phyloP scores from a whole-genome alignment of 2,797 vertebrate species.

The Coccyzus lansbergi region DNA sequence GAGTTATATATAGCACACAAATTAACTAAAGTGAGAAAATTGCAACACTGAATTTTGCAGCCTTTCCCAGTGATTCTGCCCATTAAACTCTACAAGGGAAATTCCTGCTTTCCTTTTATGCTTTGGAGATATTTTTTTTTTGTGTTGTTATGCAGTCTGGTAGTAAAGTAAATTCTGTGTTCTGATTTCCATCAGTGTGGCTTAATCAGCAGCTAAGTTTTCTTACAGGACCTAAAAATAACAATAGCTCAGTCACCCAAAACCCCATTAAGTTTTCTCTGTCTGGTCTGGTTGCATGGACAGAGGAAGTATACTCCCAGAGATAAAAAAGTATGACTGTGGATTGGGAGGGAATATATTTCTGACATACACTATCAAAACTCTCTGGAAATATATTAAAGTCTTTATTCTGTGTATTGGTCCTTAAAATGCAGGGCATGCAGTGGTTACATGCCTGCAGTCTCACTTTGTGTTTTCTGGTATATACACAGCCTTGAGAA shows the following conservation, averaged over 20 bases:
- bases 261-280: background rate
- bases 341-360: background rate
- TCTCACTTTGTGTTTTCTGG: background rate
- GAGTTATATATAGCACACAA: background rate
- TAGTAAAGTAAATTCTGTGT: background rate
- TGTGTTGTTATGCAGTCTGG: background rate
- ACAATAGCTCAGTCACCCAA: background rate
- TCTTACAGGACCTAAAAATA: constrained; percentile 32
- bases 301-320: background rate
- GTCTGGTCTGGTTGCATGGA: background rate
- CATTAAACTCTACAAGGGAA: background rate
- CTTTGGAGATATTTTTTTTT: background rate
- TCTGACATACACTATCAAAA: background rate
- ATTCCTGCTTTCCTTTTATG: background rate
- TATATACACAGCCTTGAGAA: background rate
- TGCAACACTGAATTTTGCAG: background rate
- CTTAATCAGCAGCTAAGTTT: constrained; percentile 37
- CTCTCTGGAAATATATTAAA: background rate
- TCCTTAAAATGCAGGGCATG: background rate
- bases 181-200: background rate
- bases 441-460: background rate
- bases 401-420: background rate
- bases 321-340: background rate
- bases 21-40: background rate
- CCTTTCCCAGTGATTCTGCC: background rate